phyloP scores from a whole-genome alignment of 2,113 vertebrate genomes.

The Pelusios castaneus region DNA sequence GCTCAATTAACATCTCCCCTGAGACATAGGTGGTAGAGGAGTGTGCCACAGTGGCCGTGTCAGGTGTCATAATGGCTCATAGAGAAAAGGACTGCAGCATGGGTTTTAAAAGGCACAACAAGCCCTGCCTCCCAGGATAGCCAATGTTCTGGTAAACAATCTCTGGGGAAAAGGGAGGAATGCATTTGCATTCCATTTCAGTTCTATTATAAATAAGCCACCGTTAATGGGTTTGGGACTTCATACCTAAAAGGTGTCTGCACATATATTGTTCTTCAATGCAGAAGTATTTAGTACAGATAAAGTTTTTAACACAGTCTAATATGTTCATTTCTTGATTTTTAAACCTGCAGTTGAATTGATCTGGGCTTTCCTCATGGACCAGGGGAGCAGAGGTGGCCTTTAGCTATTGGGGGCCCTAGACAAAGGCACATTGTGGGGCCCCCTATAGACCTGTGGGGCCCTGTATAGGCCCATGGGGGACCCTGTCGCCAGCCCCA shows the following conservation, averaged over 20 bases:
- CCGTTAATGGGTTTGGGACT: background rate
- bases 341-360: background rate
- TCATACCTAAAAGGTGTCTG: background rate
- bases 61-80: background rate
- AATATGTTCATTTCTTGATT: background rate
- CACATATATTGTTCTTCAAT: background rate
- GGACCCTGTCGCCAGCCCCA: too few relatives aligned
- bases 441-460: too few relatives aligned
- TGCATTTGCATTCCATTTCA: background rate
- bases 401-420: too few relatives aligned
- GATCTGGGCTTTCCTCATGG: background rate
- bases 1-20: background rate
- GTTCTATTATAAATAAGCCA: background rate
- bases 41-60: background rate
- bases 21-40: background rate
- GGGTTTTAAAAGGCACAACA: background rate
- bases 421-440: too few relatives aligned
- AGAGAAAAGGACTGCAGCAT: background rate
- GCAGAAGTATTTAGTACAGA: too few relatives aligned
- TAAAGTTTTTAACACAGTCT: background rate
- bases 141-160: background rate
- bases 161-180: fast-evolving
- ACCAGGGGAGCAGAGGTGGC: background rate
- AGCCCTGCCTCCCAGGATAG: background rate
- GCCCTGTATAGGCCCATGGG: too few relatives aligned